phyloP scores from a whole-genome alignment of 2,797 vertebrate species.

The Falco naumanni region DNA sequence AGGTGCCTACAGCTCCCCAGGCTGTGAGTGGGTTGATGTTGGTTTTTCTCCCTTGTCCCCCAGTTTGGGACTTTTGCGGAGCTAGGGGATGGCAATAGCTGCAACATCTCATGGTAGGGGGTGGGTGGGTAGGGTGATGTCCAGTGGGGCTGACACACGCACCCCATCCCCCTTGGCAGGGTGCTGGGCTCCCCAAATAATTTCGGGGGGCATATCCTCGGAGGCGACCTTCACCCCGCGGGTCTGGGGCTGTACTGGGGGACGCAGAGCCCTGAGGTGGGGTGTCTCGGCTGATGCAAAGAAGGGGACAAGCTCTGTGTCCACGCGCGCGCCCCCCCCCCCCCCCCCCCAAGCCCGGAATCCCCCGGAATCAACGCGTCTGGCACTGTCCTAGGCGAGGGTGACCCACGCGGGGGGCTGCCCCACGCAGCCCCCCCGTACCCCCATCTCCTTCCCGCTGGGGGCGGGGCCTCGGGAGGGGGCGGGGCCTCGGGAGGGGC shows the following conservation, averaged over 20 bases:
- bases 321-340: no score
- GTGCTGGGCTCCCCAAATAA: neutral
- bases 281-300: neutral
- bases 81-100: neutral
- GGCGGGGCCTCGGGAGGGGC: neutral
- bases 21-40: neutral
- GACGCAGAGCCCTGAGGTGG: no score
- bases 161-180: neutral
- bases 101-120: neutral
- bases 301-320: neutral
- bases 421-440: no score
- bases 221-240: rapidly evolving
- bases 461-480: neutral
- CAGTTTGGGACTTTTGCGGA: rapidly evolving
- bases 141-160: neutral
- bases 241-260: no score
- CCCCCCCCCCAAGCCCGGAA: neutral
- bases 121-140: neutral
- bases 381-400: rapidly evolving
- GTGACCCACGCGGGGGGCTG: no score
- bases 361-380: neutral
- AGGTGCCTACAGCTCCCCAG: rapidly evolving
- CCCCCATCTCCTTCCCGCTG: neutral
- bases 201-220: no score
- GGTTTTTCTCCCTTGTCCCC: neutral